Evolutionary conservation across 1,140 invertebrate genomes (phyloP).

Genomic region (Lepidurus packardi): DNA sequence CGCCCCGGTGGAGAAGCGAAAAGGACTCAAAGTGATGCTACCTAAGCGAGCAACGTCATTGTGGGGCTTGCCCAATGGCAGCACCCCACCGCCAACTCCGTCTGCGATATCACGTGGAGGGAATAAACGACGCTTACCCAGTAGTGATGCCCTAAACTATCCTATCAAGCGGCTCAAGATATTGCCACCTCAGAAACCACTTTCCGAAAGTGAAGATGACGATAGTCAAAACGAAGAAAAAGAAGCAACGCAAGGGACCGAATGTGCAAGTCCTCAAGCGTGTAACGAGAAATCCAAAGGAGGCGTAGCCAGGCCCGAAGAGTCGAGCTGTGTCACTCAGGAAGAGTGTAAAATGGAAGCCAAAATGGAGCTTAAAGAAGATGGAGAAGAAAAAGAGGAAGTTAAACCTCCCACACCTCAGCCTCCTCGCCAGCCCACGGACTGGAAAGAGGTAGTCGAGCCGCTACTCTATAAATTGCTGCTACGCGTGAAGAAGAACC

Average conservation of each 20-base stretch:
- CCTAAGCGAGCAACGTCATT: neutral
- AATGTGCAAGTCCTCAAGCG: constrained; percentile 8
- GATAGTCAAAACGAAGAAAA: neutral
- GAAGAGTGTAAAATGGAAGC: constrained; percentile 23
- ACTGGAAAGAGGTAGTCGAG: constrained; percentile 34
- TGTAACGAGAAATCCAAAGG: constrained; percentile 11
- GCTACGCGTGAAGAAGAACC: constrained; percentile 32
- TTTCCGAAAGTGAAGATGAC: neutral
- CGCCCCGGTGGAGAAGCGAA: neutral
- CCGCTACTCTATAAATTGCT: constrained; percentile 33
- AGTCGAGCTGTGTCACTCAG: constrained; percentile 19
- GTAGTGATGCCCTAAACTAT: neutral
- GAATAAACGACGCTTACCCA: neutral
- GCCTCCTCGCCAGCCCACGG: constrained; percentile 28
- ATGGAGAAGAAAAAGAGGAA: neutral
- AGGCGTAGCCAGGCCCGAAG: constrained; percentile 11
- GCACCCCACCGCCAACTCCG: neutral
- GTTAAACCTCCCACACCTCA: constrained; percentile 26
- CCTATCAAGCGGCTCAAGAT: neutral
- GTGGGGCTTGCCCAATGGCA: neutral
- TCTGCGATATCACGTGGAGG: no score
- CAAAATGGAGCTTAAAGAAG: neutral
- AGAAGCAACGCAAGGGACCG: neutral
- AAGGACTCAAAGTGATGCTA: constrained; percentile 8
- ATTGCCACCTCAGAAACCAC: neutral